These are phyloP conservation scores for Andinoacara biseriatus DNA, from an alignment of 2,113 vertebrate species.

Conservation along the genomic window DNA sequence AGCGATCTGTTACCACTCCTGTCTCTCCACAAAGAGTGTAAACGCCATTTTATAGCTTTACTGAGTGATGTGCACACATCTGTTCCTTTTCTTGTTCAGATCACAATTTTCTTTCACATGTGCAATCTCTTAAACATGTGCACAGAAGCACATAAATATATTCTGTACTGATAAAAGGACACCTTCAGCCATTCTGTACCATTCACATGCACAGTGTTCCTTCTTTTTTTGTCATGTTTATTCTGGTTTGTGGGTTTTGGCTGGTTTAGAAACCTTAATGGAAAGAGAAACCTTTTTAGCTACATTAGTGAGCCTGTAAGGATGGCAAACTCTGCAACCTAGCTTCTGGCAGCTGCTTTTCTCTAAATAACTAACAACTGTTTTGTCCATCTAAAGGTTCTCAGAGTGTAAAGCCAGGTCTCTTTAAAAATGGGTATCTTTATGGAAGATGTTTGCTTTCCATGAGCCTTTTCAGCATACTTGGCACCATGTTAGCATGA, in stretches of 20 bases:
- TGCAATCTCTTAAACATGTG: constrained; percentile 20
- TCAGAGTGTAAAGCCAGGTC: background rate
- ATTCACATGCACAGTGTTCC: background rate
- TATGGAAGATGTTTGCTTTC: background rate
- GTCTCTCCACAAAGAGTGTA: constrained; percentile 65
- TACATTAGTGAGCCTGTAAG: background rate
- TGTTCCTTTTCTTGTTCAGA: constrained; percentile 41
- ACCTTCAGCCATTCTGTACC: background rate
- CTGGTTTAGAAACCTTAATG: background rate
- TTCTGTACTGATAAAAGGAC: background rate
- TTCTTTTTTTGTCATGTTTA: background rate
- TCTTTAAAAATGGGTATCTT: background rate
- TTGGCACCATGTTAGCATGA: background rate
- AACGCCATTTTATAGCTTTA: constrained; percentile 64
- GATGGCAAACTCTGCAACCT: background rate
- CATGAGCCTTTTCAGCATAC: background rate
- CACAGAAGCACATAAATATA: constrained; percentile 17
- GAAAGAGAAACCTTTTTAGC: constrained; percentile 7
- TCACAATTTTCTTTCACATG: constrained; percentile 19
- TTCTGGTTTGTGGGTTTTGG: constrained; percentile 6
- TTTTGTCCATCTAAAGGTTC: constrained; percentile 2
- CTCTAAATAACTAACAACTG: background rate
- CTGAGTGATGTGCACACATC: constrained; percentile 53
- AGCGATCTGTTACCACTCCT: constrained; percentile 52
- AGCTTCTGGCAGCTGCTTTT: constrained; percentile 1